Conservation (phyloP, 2,888 invertebrate genomes). For the Drosophila siamana region DNA sequence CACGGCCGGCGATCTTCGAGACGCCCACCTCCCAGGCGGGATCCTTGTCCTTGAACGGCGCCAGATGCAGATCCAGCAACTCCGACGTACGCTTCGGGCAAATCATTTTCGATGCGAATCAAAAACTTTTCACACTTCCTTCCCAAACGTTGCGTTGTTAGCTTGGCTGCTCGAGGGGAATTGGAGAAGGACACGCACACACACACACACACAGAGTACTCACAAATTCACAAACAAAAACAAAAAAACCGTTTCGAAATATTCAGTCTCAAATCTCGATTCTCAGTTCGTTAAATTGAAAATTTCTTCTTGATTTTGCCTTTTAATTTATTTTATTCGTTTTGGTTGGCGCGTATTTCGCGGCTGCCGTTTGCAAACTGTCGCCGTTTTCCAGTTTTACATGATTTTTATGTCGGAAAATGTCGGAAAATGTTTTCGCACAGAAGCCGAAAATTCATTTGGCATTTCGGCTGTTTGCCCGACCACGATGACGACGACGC, state of each 20-base stretch:
- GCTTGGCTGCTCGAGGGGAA: too few species aligned
- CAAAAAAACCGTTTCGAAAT: conserved; percentile 18
- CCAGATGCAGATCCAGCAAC: conserved; percentile 79
- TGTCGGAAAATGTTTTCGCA: conserved; percentile 61
- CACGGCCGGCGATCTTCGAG: conserved; percentile 89
- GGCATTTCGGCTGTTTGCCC: conserved; percentile 43
- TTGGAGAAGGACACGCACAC: too few species aligned
- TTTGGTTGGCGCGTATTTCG: conserved; percentile 62
- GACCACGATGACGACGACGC: neutral
- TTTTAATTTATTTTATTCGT: conserved; percentile 5
- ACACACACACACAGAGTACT: too few species aligned
- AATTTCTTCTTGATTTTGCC: neutral
- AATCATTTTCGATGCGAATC: conserved; percentile 65
- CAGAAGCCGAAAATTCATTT: conserved; percentile 58
- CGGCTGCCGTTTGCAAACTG: conserved; percentile 82
- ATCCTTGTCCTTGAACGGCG: conserved; percentile 83
- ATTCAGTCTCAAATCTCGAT: conserved; percentile 3
- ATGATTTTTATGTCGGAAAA: conserved; percentile 83
- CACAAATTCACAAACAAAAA: conserved; percentile 26
- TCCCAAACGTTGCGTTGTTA: too few species aligned
- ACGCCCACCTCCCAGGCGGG: conserved; percentile 87
- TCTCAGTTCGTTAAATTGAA: conserved; percentile 2
- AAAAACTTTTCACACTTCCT: neutral
- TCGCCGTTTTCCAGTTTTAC: conserved; percentile 84
- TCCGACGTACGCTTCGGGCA: conserved; percentile 84